Evolutionary conservation across 2,797 vertebrate genomes (phyloP).

Genomic region (Sebastes taczanowskii): DNA sequence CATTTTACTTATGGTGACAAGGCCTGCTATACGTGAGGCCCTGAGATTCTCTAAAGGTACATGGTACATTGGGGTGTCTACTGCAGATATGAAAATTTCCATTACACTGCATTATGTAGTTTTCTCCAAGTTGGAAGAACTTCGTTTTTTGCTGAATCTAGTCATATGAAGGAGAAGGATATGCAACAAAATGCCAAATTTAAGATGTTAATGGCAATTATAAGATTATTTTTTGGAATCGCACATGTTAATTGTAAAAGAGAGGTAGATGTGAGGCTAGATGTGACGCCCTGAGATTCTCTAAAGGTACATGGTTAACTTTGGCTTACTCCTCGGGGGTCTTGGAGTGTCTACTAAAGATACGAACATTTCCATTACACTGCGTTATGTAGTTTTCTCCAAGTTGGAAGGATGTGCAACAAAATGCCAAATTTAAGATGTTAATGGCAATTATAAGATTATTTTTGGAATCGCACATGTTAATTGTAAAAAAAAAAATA

Average conservation of each 20-base stretch:
- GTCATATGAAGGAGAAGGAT: background rate
- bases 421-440: background rate
- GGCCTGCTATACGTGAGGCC: no score
- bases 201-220: background rate
- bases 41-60: no score
- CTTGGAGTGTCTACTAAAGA: no score
- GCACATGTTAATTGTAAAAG: background rate
- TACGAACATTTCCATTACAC: background rate
- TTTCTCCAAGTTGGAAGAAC: background rate
- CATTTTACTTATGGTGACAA: no score
- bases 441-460: background rate
- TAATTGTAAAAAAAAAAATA: no score
- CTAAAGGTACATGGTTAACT: no score
- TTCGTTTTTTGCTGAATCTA: no score
- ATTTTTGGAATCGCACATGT: background rate
- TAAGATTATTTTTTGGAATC: background rate
- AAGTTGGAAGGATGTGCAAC: background rate
- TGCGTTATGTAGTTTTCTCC: background rate
- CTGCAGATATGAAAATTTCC: no score
- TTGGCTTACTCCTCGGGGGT: no score
- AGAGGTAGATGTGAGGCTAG: no score
- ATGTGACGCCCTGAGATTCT: no score
- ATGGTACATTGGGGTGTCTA: no score
- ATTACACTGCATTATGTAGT: background rate
- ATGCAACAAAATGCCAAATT: background rate